phyloP scores from a whole-genome alignment of 2,797 vertebrate genomes.

The Enteromius fasciolatus region DNA sequence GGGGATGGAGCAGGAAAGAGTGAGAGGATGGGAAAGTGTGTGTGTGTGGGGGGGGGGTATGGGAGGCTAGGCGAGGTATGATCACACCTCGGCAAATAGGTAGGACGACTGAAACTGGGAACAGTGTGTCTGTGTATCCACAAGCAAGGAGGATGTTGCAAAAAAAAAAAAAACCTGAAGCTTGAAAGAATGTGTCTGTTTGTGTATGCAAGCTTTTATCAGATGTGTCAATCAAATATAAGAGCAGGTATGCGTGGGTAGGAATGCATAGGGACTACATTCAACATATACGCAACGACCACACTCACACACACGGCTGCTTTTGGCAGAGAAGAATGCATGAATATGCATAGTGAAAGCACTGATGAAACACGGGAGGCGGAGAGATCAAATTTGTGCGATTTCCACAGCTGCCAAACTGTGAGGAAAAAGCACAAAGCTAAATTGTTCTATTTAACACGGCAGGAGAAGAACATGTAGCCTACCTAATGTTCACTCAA shows the following conservation, averaged over 20 bases:
- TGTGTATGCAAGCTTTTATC: constrained; percentile 32
- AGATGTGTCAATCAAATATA: constrained; percentile 48
- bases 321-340: constrained; percentile 53
- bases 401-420: constrained; percentile 63
- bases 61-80: constrained; percentile 51
- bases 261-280: constrained; percentile 25
- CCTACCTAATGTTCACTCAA: constrained; percentile 12
- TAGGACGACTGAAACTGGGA: constrained; percentile 24
- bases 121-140: constrained; percentile 40
- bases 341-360: constrained; percentile 66
- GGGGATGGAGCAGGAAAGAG: constrained; percentile 18
- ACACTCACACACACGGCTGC: constrained; percentile 1
- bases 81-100: constrained; percentile 59
- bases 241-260: constrained; percentile 17
- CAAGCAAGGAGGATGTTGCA: constrained; percentile 5
- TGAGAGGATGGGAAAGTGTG: constrained; percentile 25
- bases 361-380: constrained; percentile 65
- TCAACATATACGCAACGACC: constrained; percentile 7
- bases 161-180: constrained; percentile 41
- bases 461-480: constrained; percentile 21
- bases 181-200: constrained; percentile 34
- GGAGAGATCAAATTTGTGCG: constrained; percentile 61
- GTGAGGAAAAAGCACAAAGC: constrained; percentile 39
- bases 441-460: constrained; percentile 43
- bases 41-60: background rate